A percentile compares a stretch with the other conserved stretches of the same genome.
Conservation (phyloP, 2,797 vertebrate genomes). For the Sebastes variabilis region DNA sequence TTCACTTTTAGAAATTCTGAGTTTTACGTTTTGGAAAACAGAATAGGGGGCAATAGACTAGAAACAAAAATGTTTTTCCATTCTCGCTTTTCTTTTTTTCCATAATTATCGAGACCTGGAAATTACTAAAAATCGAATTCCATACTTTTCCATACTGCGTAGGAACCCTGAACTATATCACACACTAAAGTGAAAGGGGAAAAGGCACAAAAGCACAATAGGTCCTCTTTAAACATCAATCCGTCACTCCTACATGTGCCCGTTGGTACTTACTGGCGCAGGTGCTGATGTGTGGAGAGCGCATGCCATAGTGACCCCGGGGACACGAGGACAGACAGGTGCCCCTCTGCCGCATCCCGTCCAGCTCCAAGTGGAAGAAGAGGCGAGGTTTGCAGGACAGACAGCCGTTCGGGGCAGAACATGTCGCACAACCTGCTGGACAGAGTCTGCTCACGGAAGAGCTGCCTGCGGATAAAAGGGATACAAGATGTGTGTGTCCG, state of each 20-base stretch:
- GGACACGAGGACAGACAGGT: conserved; percentile 90
- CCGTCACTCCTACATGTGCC: background rate
- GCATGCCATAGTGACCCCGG: conserved; percentile 87
- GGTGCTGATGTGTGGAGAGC: conserved; percentile 89
- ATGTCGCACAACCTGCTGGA: conserved; percentile 88
- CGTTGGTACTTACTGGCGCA: conserved; percentile 86
- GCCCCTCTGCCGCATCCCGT: conserved; percentile 90
- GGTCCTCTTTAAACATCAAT: background rate
- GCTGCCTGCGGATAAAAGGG: conserved; percentile 39
- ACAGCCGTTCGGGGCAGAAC: conserved; percentile 90
- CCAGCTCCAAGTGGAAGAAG: conserved; percentile 92
- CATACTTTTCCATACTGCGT: too few relatives aligned
- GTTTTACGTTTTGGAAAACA: too few relatives aligned
- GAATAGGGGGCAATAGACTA: too few relatives aligned
- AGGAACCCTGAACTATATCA: too few relatives aligned
- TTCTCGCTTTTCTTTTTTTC: too few relatives aligned
- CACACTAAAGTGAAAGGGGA: too few relatives aligned
- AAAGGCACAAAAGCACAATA: too few relatives aligned
- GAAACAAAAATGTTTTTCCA: too few relatives aligned
- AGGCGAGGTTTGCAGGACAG: conserved; percentile 91
- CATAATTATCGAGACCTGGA: too few relatives aligned
- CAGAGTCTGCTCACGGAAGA: conserved; percentile 65
- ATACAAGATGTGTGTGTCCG: background rate
- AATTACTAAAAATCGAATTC: too few relatives aligned
- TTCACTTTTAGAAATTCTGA: too few relatives aligned